Evolutionary conservation across 2,888 invertebrate species (phyloP).

Genomic region (Pelosia muscerda): DNA sequence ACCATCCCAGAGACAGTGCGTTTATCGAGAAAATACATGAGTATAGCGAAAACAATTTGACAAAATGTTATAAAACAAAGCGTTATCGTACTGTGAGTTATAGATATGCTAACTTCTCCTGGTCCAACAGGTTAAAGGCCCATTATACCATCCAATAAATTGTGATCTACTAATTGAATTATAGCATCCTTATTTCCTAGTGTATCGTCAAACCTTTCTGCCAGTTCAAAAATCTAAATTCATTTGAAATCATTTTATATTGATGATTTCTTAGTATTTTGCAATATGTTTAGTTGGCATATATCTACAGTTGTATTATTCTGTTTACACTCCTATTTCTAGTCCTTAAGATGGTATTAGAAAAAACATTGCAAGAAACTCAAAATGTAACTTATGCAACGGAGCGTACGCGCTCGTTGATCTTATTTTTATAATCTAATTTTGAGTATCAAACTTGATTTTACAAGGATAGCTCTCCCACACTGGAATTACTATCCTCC

Average conservation of each 20-base stretch:
- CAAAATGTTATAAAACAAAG: conserved; percentile 65
- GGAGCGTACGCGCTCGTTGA: too few species aligned
- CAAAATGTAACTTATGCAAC: too few species aligned
- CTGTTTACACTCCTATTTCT: too few species aligned
- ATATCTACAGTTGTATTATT: background rate
- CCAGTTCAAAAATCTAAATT: too few species aligned
- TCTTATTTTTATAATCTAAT: too few species aligned
- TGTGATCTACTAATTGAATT: background rate
- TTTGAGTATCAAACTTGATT: too few species aligned
- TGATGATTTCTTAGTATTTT: background rate
- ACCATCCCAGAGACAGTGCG: conserved; percentile 81
- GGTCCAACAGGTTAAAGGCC: background rate
- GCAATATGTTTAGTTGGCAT: conserved; percentile 19
- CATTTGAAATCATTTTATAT: background rate
- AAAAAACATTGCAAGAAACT: too few species aligned
- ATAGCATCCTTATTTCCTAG: too few species aligned
- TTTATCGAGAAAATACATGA: conserved; percentile 76
- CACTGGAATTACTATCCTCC: background rate
- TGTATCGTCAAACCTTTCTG: background rate
- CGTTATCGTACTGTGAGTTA: conserved; percentile 64
- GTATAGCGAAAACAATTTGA: conserved; percentile 71
- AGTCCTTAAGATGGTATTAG: too few species aligned
- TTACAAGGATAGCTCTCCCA: background rate
- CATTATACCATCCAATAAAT: conserved; percentile 11
- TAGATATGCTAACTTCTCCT: conserved; percentile 43